Evolutionary conservation across 2,888 invertebrate genomes (phyloP), one percentile per base, ranked within the genome.

Genomic region (Lampropteryx suffumata): DNA sequence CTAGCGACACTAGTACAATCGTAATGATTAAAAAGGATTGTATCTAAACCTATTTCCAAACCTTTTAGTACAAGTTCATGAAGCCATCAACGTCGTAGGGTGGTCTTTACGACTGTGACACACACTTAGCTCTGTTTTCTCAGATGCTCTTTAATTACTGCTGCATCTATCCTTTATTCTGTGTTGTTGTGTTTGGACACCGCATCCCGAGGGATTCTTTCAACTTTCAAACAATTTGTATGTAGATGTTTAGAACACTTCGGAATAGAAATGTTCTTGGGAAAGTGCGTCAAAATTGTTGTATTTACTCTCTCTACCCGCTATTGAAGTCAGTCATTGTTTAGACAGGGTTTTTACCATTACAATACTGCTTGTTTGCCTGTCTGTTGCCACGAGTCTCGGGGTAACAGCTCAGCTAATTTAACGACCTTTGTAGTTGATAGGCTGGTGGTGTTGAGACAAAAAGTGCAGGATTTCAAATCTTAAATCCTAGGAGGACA

Each of bases 131-230:
- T 51, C 17, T 58, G 57, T 63, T 63, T 37, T 51, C 36, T 29
- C 63, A 63, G 59, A 53, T 59, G 61, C 26, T 44, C 37, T 48
- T 62, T 51, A 51, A 50, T 54, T 55, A 55, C 55, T 24, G 17
- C 17, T 29, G n/a, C 8, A 17, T 36, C 47, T 48, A 40, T 54
- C 13, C 12, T 35, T 24, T 41, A 30, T 30, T 30, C 42, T 50
- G 52, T 32, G 40, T 36, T 59, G 48, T 51, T 55, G 24, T 57
- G 57, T 56, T 58, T 61, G 46, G 32, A 28, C 39, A 35, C 56
- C 56, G 29, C 59, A 56, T 61, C 58, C 61, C 53, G 29, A 34
- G 34, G 33, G 45, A 44, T 46, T 60, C 60, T 55, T 61, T 54
- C 56, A 53, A 58, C 50, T 39, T 33, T 49, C 28, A 3, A 50